Conservation (phyloP, 2,113 vertebrate genomes). For the Plotosus lineatus region DNA sequence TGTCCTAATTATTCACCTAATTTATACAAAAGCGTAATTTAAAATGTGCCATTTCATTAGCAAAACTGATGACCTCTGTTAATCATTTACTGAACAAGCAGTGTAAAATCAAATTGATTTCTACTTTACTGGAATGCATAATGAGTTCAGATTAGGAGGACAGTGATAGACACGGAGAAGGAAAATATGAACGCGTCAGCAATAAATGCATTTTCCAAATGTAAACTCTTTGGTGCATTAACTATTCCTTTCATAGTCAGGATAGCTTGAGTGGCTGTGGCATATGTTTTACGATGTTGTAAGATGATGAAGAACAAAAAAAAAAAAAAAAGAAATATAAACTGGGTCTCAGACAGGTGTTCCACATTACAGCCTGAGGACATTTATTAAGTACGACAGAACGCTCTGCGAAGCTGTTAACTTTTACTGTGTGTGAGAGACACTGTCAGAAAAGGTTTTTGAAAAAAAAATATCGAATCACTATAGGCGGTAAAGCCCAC, state of each 20-base stretch:
- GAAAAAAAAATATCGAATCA: conserved; percentile 38
- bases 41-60: conserved; percentile 17
- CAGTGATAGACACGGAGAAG: conserved; percentile 19
- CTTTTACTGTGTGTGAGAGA: conserved; percentile 53
- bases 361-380: conserved; percentile 45
- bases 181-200: conserved; percentile 14
- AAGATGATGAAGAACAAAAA: conserved; percentile 38
- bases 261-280: conserved; percentile 44
- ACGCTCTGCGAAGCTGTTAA: conserved; percentile 45
- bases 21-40: conserved; percentile 30
- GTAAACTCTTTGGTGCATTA: conserved; percentile 24
- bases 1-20: conserved; percentile 46
- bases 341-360: conserved; percentile 46
- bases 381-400: conserved; percentile 53
- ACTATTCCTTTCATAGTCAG: conserved; percentile 35
- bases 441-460: conserved; percentile 48
- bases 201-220: conserved; percentile 35
- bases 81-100: not conserved
- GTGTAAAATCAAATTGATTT: not conserved
- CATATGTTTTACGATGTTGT: conserved; percentile 45
- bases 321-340: conserved; percentile 40
- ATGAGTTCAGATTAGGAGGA: not conserved
- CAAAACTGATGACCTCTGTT: conserved; percentile 20
- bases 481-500: conserved; percentile 30
- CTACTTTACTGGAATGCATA: not conserved